Base-by-base conservation (phyloP, 2,888 invertebrate genomes). In the Drosophila rubida region DNA sequence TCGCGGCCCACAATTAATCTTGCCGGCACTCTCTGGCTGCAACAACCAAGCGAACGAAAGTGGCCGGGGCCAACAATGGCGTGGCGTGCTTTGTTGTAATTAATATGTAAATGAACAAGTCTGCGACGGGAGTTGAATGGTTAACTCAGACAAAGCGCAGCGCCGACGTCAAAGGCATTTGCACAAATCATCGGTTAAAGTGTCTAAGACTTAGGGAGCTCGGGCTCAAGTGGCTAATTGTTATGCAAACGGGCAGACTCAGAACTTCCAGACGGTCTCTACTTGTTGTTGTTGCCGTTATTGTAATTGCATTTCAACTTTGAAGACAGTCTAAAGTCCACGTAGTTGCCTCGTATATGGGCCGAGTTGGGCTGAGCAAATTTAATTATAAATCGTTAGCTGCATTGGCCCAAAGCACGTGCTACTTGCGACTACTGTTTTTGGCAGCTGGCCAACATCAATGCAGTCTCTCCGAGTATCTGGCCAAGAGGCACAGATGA, bases 371-470 rank as follows among this genome's bases (percentile, higher is more conserved):
- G 61, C 14, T 48, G 11, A 27, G 61, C 13, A 49, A 58, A 78
- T 78, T 55, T 76, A 74, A 74, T 74, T 61, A 62, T 66, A 76
- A 69, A 76, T 53, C 58, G 59, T 74, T 80, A 69, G 69, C 53
- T 67, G 62, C 62, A 63, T 60, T 49, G 54, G 19, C 32, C 22
- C 19, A 42, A 41, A 65, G 61, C 63, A 80, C 66, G 73, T 76
- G 77, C 51, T 44, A 23, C 25, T 42, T 19, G 14, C 39, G 23
- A 53, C 19, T 50, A 25, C 46, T 54, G 67, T 51, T 63, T 64
- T 81, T 83, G 88, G 83, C 80, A 65, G 30, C n/a, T 14, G 41
- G 60, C 86, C 88, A 87, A 77, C 65, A 86, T 82, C 74, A 80
- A 83, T 81, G 78, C 65, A 68, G 64, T 64, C 41, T 53, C 22